Percentiles rank a stretch among this genome's conserved stretches.
These are phyloP conservation scores for Amniataba percoides DNA, from an alignment of 2,797 vertebrate species.

Conservation along the genomic window DNA sequence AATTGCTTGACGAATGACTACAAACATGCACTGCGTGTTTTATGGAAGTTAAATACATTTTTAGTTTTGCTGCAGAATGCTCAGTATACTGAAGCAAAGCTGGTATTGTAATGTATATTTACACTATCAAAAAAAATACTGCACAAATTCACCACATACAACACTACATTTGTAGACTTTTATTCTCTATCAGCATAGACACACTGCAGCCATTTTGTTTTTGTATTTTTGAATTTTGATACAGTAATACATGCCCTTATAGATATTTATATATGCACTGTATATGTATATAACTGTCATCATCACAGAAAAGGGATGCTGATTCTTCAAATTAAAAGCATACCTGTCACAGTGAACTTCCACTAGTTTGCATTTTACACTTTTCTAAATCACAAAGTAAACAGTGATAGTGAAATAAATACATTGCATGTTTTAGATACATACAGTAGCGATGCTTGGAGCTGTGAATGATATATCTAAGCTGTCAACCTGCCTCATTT, in stretches of 20 bases:
- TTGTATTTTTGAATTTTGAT: constrained; percentile 88
- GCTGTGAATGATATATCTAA: constrained; percentile 64
- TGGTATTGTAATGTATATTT: neutral
- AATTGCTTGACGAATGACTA: neutral
- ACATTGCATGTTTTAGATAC: constrained; percentile 74
- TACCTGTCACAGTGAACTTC: constrained; percentile 96
- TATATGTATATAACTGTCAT: constrained; percentile 91
- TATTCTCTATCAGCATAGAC: constrained; percentile 97
- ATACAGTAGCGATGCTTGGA: constrained; percentile 71
- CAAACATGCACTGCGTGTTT: neutral
- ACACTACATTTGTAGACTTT: constrained; percentile 92
- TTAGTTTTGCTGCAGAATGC: neutral
- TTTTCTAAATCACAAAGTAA: constrained; percentile 79
- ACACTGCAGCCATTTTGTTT: constrained; percentile 94
- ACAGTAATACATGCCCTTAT: constrained; percentile 99
- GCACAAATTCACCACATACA: constrained; percentile 21
- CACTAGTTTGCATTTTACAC: constrained; percentile 84
- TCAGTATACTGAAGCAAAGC: too few species aligned
- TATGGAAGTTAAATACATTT: neutral
- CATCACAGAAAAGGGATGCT: constrained; percentile 97
- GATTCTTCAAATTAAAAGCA: constrained; percentile 92
- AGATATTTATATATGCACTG: constrained; percentile 92
- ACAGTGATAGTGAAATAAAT: constrained; percentile 79
- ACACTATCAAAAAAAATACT: too few species aligned
- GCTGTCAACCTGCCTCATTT: constrained; percentile 54